Percentiles rank a stretch among this genome's conserved stretches.
phyloP scores from a whole-genome alignment of 2,797 vertebrate genomes.

The Thamnophis elegans region DNA sequence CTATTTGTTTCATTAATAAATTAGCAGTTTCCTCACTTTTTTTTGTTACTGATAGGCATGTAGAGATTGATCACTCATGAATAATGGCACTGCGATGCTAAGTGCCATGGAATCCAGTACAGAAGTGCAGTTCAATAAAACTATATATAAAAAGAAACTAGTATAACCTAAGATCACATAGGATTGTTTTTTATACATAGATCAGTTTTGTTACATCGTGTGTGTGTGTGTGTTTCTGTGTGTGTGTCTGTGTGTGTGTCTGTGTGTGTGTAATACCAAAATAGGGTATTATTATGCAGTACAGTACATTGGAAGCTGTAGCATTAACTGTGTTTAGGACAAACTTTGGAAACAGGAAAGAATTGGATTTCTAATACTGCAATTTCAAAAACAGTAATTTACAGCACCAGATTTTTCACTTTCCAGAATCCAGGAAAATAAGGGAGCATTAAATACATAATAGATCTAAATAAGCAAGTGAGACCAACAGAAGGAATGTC shows the following conservation, averaged over 20 bases:
- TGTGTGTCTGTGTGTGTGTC: not conserved
- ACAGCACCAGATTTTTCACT: not conserved
- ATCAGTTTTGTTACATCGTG: not conserved
- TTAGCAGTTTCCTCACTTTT: not conserved
- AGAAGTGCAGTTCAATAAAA: not conserved
- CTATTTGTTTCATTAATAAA: not conserved
- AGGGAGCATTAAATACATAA: not conserved
- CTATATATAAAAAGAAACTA: not conserved
- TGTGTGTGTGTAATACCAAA: not conserved
- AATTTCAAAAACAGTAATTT: not conserved
- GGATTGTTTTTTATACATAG: not conserved
- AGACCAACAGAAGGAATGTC: not conserved
- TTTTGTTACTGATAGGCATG: not conserved
- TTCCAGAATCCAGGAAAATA: not conserved
- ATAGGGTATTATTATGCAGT: not conserved
- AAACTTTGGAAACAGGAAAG: not conserved
- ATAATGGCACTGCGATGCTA: not conserved
- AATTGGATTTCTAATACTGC: not conserved
- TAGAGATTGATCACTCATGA: not conserved
- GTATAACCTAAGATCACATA: not conserved
- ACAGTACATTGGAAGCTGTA: not conserved
- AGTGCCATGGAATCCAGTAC: not conserved
- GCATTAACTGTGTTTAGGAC: not conserved
- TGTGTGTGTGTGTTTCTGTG: too few relatives aligned
- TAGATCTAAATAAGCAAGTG: not conserved